Percentiles rank a stretch among this genome's conserved stretches.
Evolutionary conservation across 53 echinoderm and acorn worm genomes (phyloP).

Genomic region (Henricia sp.): DNA sequence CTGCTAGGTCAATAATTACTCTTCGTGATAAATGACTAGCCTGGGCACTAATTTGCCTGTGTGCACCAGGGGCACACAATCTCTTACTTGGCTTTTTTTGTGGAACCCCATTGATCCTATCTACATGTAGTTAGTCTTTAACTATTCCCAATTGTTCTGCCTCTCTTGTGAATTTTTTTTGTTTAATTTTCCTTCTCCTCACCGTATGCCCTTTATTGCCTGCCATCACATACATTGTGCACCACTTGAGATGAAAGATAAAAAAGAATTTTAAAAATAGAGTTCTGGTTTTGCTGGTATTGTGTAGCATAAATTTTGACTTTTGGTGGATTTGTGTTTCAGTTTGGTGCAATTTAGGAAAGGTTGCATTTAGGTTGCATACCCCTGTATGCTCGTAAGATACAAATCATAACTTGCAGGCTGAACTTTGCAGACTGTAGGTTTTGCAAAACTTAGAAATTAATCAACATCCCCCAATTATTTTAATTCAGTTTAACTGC

Average conservation of each 20-base stretch:
- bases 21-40: slow-evolving; percentile 59
- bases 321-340: background rate
- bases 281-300: slow-evolving; percentile 6
- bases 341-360: too few relatives aligned
- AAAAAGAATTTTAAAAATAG: background rate
- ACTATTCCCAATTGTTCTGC: slow-evolving; percentile 59
- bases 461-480: too few relatives aligned
- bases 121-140: slow-evolving; percentile 58
- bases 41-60: slow-evolving; percentile 43
- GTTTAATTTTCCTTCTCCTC: background rate
- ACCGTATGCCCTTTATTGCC: background rate
- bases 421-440: too few relatives aligned
- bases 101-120: slow-evolving; percentile 30
- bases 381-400: too few relatives aligned
- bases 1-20: slow-evolving; percentile 62
- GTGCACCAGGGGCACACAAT: slow-evolving; percentile 44
- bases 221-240: background rate
- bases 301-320: background rate
- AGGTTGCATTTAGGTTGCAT: too few relatives aligned
- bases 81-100: slow-evolving; percentile 44
- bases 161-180: slow-evolving; percentile 10
- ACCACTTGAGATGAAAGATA: background rate
- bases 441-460: too few relatives aligned
- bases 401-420: too few relatives aligned
- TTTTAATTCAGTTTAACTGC: too few relatives aligned